Evolutionary conservation across 2,888 invertebrate species (phyloP), one percentile per base, ranked within the genome.

Genomic region (Gymnosoma rotundatum): DNA sequence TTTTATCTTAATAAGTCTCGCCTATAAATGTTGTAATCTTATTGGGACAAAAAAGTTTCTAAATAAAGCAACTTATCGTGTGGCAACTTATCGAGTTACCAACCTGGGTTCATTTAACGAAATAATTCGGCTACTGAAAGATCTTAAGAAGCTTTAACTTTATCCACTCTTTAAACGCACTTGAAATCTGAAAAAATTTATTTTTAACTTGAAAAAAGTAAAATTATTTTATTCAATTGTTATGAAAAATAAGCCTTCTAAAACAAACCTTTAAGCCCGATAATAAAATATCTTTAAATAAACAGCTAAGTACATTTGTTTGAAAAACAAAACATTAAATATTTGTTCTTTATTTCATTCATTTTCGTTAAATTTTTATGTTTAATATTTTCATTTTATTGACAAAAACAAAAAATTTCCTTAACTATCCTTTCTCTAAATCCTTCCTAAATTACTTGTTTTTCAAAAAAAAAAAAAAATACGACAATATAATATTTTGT

Each of bases 351-450:
- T 20, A 21, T 52, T 69, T 64, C 18, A 18, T 69, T 45, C n/a
- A 21, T 74, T 78, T 66, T 56, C 14, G 0, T 66, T 61, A 7
- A 25, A 25, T 73, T 48, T 54, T 54, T 54, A 54, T 73, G 16
- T 42, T 48, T 18, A 50, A 48, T 64, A 56, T 25, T 73, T 67
- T 58, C 12, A 56, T 61, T 61, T 63, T 56, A 9, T 54, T 64
- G 25, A 60, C 9, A 67, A 50, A 67, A 54, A 38, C 52, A 61
- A 56, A 73, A 50, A 50, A 50, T 16, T 3, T 78, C 82, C 84
- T 78, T 45, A 54, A 84, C 73, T 84, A 74, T 84, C 84, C 81
- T 78, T 61, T 82, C 74, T 84, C 78, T 78, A 61, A 82, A 74
- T 82, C 82, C 84, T 84, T 73, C 63, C 81, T 63, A 20, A 16